phyloP scores from a whole-genome alignment of 2,888 invertebrate species.

The Tolmerus cingulatus region DNA sequence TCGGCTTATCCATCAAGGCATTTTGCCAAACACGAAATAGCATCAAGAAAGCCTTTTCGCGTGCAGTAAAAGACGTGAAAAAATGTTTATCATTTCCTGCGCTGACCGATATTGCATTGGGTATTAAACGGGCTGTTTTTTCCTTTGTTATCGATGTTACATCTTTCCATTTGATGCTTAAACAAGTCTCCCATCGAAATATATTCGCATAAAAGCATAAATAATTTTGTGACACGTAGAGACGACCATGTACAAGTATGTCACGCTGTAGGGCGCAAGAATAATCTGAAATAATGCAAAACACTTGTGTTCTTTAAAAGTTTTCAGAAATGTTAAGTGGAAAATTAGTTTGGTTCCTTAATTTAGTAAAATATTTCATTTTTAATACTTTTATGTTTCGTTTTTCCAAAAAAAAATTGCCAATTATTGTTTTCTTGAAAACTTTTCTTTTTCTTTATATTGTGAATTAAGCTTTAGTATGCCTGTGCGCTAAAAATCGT shows the following conservation, averaged over 20 bases:
- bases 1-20: conserved; percentile 88
- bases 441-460: not conserved
- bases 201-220: conserved; percentile 98
- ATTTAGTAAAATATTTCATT: not conserved
- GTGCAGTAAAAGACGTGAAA: conserved; percentile 91
- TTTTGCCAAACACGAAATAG: conserved; percentile 97
- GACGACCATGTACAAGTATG: conserved; percentile 92
- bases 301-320: conserved; percentile 35
- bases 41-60: conserved; percentile 95
- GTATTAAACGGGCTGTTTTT: conserved; percentile 92
- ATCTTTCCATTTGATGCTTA: conserved; percentile 87
- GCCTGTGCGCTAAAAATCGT: not conserved
- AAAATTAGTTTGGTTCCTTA: not conserved
- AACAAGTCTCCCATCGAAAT: conserved; percentile 93
- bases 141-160: conserved; percentile 94
- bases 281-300: conserved; percentile 76
- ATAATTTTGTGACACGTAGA: conserved; percentile 95
- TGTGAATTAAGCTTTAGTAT: not conserved
- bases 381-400: not conserved
- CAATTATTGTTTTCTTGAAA: not conserved
- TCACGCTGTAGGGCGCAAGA: conserved; percentile 97
- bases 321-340: not conserved
- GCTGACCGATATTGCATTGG: conserved; percentile 91
- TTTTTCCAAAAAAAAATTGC: not conserved
- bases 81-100: conserved; percentile 87